Percentiles rank a stretch among this genome's conserved stretches.
phyloP scores from a whole-genome alignment of 2,113 vertebrate genomes.

The Pitta sordida region DNA sequence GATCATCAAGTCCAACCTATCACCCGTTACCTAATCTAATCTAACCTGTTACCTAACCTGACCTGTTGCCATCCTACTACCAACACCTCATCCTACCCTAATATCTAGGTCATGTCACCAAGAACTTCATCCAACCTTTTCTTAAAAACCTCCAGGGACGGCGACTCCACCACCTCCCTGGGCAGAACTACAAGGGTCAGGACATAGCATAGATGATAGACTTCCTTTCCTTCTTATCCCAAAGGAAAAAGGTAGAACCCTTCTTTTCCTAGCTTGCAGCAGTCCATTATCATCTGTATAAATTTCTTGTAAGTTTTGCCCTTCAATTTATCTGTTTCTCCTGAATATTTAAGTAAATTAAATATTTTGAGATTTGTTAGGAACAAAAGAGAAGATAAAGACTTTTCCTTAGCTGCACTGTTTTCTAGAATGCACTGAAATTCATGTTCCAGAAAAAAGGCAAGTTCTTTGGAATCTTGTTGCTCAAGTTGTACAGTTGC shows the following conservation, averaged over 20 bases:
- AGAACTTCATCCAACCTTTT: too few relatives aligned
- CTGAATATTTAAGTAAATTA: constrained; percentile 10
- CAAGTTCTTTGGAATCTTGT: background rate
- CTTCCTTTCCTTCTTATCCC: background rate
- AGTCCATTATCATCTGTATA: background rate
- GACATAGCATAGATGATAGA: too few relatives aligned
- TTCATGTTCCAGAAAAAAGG: background rate
- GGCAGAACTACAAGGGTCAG: too few relatives aligned
- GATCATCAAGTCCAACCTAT: too few relatives aligned
- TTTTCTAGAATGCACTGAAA: background rate
- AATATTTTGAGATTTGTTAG: background rate
- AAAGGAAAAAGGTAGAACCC: background rate
- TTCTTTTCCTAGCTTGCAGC: background rate
- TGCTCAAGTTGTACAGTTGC: too few relatives aligned
- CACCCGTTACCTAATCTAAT: too few relatives aligned
- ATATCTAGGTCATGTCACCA: too few relatives aligned
- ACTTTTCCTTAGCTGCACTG: background rate
- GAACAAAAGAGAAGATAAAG: background rate
- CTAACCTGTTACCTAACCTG: too few relatives aligned
- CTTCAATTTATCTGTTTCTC: background rate
- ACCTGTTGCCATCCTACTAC: too few relatives aligned
- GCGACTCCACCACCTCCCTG: too few relatives aligned
- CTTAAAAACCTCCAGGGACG: too few relatives aligned
- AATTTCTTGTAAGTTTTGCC: background rate
- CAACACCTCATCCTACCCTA: too few relatives aligned